These are phyloP conservation scores for Tonatia bakeri DNA, from an alignment of 2,113 vertebrate species.

Conservation along the genomic window DNA sequence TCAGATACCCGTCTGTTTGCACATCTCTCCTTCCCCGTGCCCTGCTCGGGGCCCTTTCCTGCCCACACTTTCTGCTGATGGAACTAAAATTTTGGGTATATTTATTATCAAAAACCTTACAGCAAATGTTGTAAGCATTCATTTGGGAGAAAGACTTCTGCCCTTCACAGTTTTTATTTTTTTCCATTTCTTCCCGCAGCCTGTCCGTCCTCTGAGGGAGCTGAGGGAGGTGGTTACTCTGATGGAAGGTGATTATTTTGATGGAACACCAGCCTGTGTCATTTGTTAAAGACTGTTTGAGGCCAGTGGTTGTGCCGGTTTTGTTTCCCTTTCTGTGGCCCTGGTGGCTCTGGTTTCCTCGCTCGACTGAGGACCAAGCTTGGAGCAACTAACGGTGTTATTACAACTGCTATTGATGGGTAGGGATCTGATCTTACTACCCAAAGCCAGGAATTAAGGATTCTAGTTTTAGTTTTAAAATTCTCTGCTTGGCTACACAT, in stretches of 20 bases:
- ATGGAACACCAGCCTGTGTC: background rate
- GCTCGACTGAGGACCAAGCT: background rate
- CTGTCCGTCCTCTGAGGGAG: background rate
- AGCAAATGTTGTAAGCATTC: background rate
- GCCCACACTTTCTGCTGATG: background rate
- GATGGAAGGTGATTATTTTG: constrained; percentile 57
- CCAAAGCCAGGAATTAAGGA: background rate
- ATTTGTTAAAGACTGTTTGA: constrained; percentile 61
- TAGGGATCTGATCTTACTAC: background rate
- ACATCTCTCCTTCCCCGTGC: fast-evolving
- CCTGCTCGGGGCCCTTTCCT: background rate
- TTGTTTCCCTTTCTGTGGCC: constrained; percentile 37
- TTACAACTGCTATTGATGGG: background rate
- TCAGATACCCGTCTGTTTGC: background rate
- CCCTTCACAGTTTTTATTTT: background rate
- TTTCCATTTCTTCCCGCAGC: background rate
- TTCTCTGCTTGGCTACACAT: background rate
- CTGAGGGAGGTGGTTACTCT: constrained; percentile 8
- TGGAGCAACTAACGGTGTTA: background rate
- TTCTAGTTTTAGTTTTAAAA: background rate
- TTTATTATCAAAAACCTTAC: background rate
- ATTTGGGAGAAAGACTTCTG: constrained; percentile 10
- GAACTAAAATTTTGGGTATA: background rate
- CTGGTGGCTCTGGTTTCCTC: constrained; percentile 52
- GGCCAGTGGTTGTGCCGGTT: constrained; percentile 21